Percentiles rank a stretch among this genome's conserved stretches.
phyloP scores from a whole-genome alignment of 2,888 invertebrate genomes.

The Stratiomys singularior region DNA sequence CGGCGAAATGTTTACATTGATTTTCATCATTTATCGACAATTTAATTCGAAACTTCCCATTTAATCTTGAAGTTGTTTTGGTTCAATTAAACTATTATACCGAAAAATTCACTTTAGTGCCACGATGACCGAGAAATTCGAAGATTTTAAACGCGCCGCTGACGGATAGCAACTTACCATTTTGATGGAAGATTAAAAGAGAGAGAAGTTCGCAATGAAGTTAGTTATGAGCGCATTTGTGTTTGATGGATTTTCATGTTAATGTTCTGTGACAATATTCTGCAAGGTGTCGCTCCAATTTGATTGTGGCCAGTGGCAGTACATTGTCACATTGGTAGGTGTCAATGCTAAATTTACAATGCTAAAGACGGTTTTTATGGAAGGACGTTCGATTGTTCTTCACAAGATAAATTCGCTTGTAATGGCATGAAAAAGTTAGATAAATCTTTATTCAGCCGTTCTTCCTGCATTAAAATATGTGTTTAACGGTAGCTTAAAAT shows the following conservation, averaged over 20 bases:
- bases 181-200: slow-evolving; percentile 63
- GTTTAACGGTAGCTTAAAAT: too few species aligned
- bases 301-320: too few species aligned
- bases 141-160: slow-evolving; percentile 49
- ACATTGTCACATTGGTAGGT: too few species aligned
- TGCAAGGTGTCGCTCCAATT: background rate
- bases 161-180: slow-evolving; percentile 63
- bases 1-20: slow-evolving; percentile 30
- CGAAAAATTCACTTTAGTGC: background rate
- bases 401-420: too few species aligned
- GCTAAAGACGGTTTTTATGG: too few species aligned
- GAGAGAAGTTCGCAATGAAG: slow-evolving; percentile 54
- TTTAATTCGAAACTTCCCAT: background rate
- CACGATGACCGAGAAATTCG: slow-evolving; percentile 52
- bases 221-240: too few species aligned
- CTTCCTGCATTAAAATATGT: too few species aligned
- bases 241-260: background rate
- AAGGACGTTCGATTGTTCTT: too few species aligned
- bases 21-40: background rate
- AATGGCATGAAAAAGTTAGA: too few species aligned
- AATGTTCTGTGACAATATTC: background rate
- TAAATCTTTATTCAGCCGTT: too few species aligned
- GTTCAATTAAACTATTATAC: background rate
- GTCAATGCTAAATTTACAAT: too few species aligned
- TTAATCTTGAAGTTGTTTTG: background rate